These are phyloP conservation scores for Hyppa rectilinea DNA, from an alignment of 2,888 invertebrate species.

Conservation along the genomic window DNA sequence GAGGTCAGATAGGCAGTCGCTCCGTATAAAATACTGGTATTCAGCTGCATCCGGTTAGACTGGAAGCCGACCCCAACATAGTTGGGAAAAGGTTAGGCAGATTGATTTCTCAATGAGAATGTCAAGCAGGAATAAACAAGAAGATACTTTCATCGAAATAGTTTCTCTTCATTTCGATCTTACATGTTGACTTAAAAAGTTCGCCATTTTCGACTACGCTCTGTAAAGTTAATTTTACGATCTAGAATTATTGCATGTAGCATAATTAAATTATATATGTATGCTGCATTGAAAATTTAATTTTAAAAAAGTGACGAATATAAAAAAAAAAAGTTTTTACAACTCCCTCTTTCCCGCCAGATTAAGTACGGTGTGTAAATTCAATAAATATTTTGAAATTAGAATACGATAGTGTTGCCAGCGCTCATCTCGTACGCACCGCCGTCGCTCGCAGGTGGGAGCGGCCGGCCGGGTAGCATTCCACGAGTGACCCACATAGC, in stretches of 20 bases:
- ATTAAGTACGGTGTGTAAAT: constrained; percentile 25
- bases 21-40: no score
- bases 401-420: constrained; percentile 66
- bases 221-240: background rate
- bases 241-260: no score
- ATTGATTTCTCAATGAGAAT: no score
- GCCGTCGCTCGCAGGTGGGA: constrained; percentile 80
- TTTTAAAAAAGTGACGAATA: no score
- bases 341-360: background rate
- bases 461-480: constrained; percentile 88
- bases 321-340: background rate
- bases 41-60: no score
- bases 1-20: no score
- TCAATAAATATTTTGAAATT: constrained; percentile 59
- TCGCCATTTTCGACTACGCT: background rate
- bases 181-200: background rate
- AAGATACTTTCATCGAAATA: background rate
- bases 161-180: background rate
- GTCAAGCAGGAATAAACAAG: background rate
- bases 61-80: no score
- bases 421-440: constrained; percentile 70
- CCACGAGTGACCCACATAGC: constrained; percentile 88
- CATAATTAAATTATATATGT: no score
- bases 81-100: no score
- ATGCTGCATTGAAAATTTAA: no score